phyloP scores from a whole-genome alignment of 2,888 invertebrate species.

The Drosophila meridionalis region DNA sequence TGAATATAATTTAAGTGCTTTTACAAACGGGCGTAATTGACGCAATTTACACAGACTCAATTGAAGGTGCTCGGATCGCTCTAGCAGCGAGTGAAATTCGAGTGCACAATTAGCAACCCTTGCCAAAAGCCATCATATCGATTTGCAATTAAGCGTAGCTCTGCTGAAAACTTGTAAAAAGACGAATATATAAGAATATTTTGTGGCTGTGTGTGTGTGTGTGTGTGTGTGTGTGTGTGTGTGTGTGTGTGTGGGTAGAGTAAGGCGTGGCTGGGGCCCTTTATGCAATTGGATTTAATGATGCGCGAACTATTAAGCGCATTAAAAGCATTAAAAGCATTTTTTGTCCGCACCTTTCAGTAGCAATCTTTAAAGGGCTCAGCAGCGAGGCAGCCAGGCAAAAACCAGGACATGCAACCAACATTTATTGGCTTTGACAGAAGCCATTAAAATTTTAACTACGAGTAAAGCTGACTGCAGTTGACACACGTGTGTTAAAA shows the following conservation, averaged over 20 bases:
- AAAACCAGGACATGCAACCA: conserved; percentile 32
- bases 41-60: conserved; percentile 44
- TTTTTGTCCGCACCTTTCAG: conserved; percentile 32
- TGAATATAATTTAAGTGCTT: conserved; percentile 21
- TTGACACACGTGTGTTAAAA: conserved; percentile 42
- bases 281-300: conserved; percentile 73
- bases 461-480: conserved; percentile 38
- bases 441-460: conserved; percentile 70
- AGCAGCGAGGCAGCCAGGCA: conserved; percentile 15
- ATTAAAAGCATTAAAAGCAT: conserved; percentile 59
- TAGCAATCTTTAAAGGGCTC: conserved; percentile 43
- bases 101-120: conserved; percentile 63
- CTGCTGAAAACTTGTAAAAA: conserved; percentile 39
- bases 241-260: neutral
- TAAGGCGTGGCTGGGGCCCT: conserved; percentile 26
- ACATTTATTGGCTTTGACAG: conserved; percentile 78
- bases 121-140: conserved; percentile 58
- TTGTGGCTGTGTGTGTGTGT: conserved; percentile 12
- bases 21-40: conserved; percentile 16
- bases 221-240: neutral
- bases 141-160: conserved; percentile 68
- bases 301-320: conserved; percentile 75
- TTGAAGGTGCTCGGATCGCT: conserved; percentile 20
- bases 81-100: conserved; percentile 26
- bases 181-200: conserved; percentile 32